Evolutionary conservation across 2,113 vertebrate species (phyloP).

Genomic region (Hystrix brachyura): DNA sequence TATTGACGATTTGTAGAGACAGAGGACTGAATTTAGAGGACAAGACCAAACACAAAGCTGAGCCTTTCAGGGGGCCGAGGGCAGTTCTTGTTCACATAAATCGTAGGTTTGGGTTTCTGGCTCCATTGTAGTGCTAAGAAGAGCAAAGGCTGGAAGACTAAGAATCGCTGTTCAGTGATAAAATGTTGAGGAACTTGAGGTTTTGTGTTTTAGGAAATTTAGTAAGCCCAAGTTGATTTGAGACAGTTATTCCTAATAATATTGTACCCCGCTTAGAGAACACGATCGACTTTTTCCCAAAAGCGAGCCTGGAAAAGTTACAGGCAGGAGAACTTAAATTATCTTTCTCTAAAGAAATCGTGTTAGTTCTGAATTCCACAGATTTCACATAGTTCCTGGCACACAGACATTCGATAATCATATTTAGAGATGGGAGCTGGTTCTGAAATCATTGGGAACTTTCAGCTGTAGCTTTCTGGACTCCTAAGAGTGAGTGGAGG

Average conservation of each 20-base stretch:
- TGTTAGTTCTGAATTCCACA: constrained; percentile 48
- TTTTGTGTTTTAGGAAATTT: constrained; percentile 50
- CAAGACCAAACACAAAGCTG: neutral
- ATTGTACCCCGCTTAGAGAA: constrained; percentile 14
- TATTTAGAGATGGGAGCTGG: constrained; percentile 48
- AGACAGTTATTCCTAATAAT: constrained; percentile 34
- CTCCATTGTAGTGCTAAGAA: constrained; percentile 12
- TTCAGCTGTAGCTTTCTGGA: neutral
- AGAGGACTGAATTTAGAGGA: neutral
- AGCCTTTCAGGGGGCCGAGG: neutral
- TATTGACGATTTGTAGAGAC: constrained; percentile 13
- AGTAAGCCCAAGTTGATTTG: neutral
- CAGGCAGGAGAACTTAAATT: constrained; percentile 2
- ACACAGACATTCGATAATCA: constrained; percentile 16
- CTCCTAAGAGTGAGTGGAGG: neutral
- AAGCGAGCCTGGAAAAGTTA: constrained; percentile 26
- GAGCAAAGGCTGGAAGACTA: neutral
- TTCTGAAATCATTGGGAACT: neutral
- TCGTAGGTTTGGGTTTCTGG: neutral
- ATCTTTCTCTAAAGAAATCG: constrained; percentile 34
- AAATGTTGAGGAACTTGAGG: constrained; percentile 43
- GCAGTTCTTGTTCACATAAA: neutral
- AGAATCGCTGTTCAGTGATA: neutral
- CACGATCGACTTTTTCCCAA: neutral
- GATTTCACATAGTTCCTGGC: neutral